A percentile compares a stretch with the other conserved stretches of the same genome.
Evolutionary conservation across 2,888 invertebrate genomes (phyloP).

Genomic region (Torymus texanus): DNA sequence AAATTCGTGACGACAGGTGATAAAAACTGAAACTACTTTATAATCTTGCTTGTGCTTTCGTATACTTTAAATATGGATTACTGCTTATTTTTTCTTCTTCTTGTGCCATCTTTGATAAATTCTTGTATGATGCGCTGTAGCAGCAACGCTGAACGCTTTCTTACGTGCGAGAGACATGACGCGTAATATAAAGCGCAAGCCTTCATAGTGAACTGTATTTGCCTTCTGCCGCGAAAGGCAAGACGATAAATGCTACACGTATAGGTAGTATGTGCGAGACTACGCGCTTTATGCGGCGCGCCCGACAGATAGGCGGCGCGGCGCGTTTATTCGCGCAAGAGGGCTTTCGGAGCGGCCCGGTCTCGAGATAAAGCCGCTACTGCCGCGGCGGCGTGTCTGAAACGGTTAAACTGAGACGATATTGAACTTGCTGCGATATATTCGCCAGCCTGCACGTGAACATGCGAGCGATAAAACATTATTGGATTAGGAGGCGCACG

Average conservation of each 20-base stretch:
- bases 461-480: conserved; percentile 63
- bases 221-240: not conserved
- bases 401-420: conserved; percentile 48
- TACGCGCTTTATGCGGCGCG: not conserved
- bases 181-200: conserved; percentile 14
- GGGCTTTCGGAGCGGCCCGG: conserved; percentile 7
- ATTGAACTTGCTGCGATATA: conserved; percentile 49
- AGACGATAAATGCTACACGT: conserved; percentile 16
- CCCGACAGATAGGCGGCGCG: not conserved
- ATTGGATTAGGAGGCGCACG: conserved; percentile 57
- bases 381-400: conserved; percentile 17
- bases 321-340: not conserved
- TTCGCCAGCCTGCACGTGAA: conserved; percentile 32
- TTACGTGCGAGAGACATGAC: no score
- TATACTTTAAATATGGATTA: conserved; percentile 3
- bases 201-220: conserved; percentile 15
- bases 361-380: conserved; percentile 39
- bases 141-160: no score
- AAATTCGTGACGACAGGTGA: not conserved
- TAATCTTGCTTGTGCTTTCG: not conserved
- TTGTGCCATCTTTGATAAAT: not conserved
- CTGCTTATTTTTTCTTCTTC: not conserved
- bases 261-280: not conserved
- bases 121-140: no score
- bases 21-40: conserved; percentile 24